Conservation (phyloP, 2,797 vertebrate species). For the Epinephelus awoara region DNA sequence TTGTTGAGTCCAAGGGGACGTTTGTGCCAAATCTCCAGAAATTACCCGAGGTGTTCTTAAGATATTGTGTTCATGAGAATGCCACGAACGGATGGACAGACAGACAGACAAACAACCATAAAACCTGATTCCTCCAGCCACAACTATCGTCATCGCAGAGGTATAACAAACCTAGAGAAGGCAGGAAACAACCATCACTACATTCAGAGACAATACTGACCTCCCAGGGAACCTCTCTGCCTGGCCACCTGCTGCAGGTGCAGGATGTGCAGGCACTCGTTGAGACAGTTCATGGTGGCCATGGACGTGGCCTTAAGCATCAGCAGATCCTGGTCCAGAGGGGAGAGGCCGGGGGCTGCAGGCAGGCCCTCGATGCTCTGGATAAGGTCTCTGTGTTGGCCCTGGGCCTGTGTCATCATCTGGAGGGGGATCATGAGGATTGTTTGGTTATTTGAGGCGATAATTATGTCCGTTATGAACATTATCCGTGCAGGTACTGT, state of each 20-base stretch:
- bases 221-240: conserved; percentile 90
- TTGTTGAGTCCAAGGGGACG: too few species aligned
- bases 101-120: too few species aligned
- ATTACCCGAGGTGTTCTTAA: too few species aligned
- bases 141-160: not conserved
- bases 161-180: not conserved
- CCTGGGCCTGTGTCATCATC: conserved; percentile 98
- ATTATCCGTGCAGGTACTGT: too few species aligned
- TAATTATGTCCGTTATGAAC: too few species aligned
- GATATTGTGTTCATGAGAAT: too few species aligned
- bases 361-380: conserved; percentile 96
- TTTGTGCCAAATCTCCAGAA: too few species aligned
- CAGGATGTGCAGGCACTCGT: conserved; percentile 98
- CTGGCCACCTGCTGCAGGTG: conserved; percentile 95
- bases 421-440: conserved; percentile 59
- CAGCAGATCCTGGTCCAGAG: conserved; percentile 96
- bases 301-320: conserved; percentile 99
- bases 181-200: not conserved
- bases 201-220: conserved; percentile 76
- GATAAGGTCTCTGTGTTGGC: conserved; percentile 95
- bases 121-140: too few species aligned
- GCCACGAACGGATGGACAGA: too few species aligned
- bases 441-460: not conserved
- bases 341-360: conserved; percentile 89
- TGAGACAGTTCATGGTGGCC: conserved; percentile 98